Evolutionary conservation across 2,113 vertebrate species (phyloP).

Genomic region (Ailurus styani): DNA sequence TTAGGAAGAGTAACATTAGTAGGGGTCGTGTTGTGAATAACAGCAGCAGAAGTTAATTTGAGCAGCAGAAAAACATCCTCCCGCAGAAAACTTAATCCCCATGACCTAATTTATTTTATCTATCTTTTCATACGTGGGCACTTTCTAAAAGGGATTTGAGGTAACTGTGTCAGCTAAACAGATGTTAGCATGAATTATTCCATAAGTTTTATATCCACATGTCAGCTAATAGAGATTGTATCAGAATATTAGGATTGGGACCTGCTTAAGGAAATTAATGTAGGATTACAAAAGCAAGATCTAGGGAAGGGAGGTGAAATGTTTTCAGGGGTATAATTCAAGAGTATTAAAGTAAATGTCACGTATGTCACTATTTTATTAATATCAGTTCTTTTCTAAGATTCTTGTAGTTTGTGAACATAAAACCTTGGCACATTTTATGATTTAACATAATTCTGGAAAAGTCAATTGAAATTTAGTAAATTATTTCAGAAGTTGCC

Average conservation of each 20-base stretch:
- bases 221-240: neutral
- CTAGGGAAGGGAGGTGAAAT: neutral
- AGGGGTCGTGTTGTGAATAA: neutral
- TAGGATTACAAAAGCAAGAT: neutral
- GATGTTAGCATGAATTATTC: neutral
- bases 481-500: neutral
- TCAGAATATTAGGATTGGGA: neutral
- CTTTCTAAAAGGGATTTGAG: constrained; percentile 4
- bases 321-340: neutral
- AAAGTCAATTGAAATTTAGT: neutral
- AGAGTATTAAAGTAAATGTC: neutral
- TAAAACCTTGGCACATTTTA: neutral
- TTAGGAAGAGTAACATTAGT: neutral
- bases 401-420: neutral
- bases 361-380: neutral
- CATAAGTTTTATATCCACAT: neutral
- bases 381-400: neutral
- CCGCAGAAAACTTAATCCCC: neutral
- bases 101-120: constrained; percentile 10
- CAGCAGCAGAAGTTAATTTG: neutral
- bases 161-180: neutral
- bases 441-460: neutral
- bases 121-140: neutral
- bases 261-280: neutral
- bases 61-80: neutral